Evolutionary conservation across 2,888 invertebrate genomes (phyloP).

Genomic region (Plagodis dolabraria): DNA sequence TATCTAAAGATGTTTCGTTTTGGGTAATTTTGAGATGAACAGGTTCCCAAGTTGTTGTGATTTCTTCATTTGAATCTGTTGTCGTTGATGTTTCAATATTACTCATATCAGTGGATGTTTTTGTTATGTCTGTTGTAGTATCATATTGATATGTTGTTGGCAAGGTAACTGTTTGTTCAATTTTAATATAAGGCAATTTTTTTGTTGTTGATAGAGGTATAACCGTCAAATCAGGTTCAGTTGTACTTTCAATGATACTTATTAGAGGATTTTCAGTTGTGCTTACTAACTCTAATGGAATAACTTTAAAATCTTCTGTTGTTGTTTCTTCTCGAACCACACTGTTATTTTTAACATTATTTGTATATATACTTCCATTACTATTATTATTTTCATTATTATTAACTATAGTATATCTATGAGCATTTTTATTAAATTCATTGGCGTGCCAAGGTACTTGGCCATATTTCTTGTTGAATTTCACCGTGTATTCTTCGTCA

Average conservation of each 20-base stretch:
- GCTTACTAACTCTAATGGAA: conserved; percentile 74
- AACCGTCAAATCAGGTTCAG: conserved; percentile 69
- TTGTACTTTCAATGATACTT: conserved; percentile 66
- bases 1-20: conserved; percentile 9
- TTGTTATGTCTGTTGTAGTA: conserved; percentile 37
- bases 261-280: conserved; percentile 65
- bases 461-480: conserved; percentile 67
- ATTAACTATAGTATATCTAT: conserved; percentile 67
- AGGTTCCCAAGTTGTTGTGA: conserved; percentile 15
- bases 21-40: conserved; percentile 8
- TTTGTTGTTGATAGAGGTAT: conserved; percentile 68
- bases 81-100: conserved; percentile 22
- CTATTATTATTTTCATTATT: conserved; percentile 38
- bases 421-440: conserved; percentile 62
- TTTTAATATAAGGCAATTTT: conserved; percentile 53
- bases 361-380: conserved; percentile 23
- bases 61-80: conserved; percentile 13
- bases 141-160: conserved; percentile 51
- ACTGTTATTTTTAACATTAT: conserved; percentile 39
- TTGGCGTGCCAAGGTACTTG: conserved; percentile 61
- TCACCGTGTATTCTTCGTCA: conserved; percentile 69
- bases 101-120: conserved; percentile 36
- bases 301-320: conserved; percentile 63
- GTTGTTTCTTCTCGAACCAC: conserved; percentile 49
- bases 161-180: conserved; percentile 61